Conservation (phyloP, 2,113 vertebrate genomes). For the Ibidorhyncha struthersii region DNA sequence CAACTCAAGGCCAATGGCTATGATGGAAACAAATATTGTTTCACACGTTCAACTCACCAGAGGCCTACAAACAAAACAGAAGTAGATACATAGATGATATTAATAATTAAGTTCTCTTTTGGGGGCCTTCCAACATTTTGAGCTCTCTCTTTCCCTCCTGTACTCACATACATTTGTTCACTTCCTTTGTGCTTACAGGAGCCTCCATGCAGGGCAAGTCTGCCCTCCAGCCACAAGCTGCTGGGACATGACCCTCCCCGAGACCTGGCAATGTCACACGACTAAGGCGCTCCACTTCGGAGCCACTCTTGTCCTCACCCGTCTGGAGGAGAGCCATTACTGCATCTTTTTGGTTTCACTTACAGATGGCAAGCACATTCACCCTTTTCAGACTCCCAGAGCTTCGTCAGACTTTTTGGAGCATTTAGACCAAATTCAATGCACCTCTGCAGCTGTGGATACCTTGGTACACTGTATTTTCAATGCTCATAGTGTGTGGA, state of each 20-base stretch:
- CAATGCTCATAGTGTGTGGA: neutral
- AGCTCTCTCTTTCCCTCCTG: neutral
- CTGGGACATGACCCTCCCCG: neutral
- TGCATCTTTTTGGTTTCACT: neutral
- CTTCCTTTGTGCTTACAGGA: neutral
- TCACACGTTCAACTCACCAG: neutral
- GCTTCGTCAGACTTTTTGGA: neutral
- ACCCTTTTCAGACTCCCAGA: neutral
- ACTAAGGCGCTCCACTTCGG: fast-evolving
- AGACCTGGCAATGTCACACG: neutral
- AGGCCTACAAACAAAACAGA: neutral
- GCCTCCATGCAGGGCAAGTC: neutral
- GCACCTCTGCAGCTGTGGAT: neutral
- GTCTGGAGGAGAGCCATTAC: neutral
- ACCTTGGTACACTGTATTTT: neutral
- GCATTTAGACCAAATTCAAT: neutral
- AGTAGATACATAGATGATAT: neutral
- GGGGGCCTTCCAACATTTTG: neutral
- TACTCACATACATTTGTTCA: neutral
- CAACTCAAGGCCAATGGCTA: neutral
- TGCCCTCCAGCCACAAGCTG: neutral
- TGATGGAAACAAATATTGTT: neutral
- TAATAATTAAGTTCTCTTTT: neutral
- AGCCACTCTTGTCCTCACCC: neutral
- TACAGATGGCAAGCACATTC: neutral